Conservation (phyloP, 37 sponge, comb jelly and placozoan species). For the Geodia barretti region DNA sequence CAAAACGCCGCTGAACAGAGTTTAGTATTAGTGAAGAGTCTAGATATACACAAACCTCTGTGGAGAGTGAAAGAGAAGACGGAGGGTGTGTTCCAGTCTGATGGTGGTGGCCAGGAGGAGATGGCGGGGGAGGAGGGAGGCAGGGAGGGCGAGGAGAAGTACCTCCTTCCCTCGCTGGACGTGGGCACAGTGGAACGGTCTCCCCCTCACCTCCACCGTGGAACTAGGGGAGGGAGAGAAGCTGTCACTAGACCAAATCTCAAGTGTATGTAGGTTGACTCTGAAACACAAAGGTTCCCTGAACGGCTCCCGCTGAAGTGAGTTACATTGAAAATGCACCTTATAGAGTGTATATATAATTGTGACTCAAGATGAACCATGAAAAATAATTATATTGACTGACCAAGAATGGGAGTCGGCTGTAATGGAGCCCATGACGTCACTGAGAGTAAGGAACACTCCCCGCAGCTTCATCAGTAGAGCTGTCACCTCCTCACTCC, state of each 20-base stretch:
- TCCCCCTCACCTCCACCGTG: constrained; percentile 23
- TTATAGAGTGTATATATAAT: no score
- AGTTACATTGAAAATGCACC: no score
- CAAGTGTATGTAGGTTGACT: no score
- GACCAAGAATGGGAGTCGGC: constrained; percentile 6
- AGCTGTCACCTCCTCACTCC: not conserved
- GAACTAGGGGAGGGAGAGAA: constrained; percentile 31
- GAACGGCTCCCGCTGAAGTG: no score
- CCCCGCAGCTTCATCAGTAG: constrained; percentile 41
- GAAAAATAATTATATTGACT: not conserved
- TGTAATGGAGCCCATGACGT: constrained; percentile 28
- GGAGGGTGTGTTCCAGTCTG: not conserved
- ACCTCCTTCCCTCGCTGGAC: constrained; percentile 56
- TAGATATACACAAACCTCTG: not conserved
- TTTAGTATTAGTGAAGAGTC: not conserved
- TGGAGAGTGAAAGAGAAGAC: not conserved
- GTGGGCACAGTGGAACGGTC: constrained; percentile 32
- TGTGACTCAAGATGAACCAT: no score
- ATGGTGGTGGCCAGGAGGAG: not conserved
- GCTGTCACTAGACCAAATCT: no score
- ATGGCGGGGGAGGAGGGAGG: not conserved
- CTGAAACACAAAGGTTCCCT: no score
- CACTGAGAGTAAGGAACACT: constrained; percentile 58
- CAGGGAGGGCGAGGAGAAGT: constrained; percentile 60
- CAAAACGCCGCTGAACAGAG: no score